Conservation (phyloP, 2,113 vertebrate species). For the Pampusana beccarii region DNA sequence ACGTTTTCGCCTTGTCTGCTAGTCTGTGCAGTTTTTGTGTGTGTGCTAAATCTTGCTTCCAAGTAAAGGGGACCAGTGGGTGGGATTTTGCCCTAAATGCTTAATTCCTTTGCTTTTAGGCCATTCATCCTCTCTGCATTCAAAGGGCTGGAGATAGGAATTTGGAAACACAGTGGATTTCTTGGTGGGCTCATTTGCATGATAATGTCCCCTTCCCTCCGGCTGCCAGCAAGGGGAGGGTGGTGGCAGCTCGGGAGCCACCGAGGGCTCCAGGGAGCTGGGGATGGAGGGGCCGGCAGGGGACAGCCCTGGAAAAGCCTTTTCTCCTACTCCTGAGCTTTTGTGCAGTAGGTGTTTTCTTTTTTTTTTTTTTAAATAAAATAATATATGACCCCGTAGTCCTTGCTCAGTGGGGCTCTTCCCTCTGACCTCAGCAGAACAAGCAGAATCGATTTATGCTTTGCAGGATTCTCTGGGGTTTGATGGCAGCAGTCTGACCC, state of each 20-base stretch:
- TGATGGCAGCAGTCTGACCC: background rate
- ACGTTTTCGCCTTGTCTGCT: background rate
- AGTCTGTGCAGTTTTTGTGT: background rate
- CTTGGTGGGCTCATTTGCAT: constrained; percentile 37
- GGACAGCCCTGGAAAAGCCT: background rate
- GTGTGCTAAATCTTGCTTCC: background rate
- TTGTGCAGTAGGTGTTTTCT: background rate
- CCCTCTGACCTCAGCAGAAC: background rate
- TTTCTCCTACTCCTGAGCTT: background rate
- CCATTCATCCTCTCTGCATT: constrained; percentile 16
- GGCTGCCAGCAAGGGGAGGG: background rate
- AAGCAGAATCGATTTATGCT: background rate
- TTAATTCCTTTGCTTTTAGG: background rate
- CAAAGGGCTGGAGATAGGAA: background rate
- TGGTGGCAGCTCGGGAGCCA: background rate
- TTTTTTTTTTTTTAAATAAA: background rate
- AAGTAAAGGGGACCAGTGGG: background rate
- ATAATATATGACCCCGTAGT: background rate
- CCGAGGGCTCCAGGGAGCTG: background rate
- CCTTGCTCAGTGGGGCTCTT: background rate
- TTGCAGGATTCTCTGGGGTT: background rate
- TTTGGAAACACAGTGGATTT: constrained; percentile 44
- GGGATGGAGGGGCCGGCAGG: background rate
- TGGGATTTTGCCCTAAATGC: constrained; percentile 7
- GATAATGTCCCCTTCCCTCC: background rate